phyloP scores from a whole-genome alignment of 2,113 vertebrate species.

The Austrofundulus limnaeus region DNA sequence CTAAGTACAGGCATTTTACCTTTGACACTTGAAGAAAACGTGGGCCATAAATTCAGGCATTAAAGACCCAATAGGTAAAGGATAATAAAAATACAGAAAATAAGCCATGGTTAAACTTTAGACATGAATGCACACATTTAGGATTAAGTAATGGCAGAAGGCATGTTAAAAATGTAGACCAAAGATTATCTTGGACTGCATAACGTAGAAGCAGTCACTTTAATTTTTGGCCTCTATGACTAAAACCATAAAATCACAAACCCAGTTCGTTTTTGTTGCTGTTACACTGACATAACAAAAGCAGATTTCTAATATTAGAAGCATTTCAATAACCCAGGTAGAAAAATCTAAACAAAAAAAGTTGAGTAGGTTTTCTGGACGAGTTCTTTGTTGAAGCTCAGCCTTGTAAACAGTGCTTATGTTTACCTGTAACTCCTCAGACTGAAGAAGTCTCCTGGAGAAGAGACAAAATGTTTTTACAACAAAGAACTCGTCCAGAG shows the following conservation, averaged over 20 bases:
- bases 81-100: not conserved
- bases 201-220: not conserved
- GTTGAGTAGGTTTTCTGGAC: too few relatives aligned
- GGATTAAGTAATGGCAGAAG: not conserved
- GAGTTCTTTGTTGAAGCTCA: too few relatives aligned
- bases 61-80: not conserved
- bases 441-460: too few relatives aligned
- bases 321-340: too few relatives aligned
- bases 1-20: not conserved
- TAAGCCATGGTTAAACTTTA: not conserved
- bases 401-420: too few relatives aligned
- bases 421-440: too few relatives aligned
- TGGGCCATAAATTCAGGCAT: not conserved
- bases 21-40: too few relatives aligned
- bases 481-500: too few relatives aligned
- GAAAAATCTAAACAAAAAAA: too few relatives aligned
- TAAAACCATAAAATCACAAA: not conserved
- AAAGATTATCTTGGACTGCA: not conserved
- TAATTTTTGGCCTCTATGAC: not conserved
- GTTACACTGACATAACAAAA: not conserved
- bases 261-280: not conserved
- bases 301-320: too few relatives aligned
- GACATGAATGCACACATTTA: not conserved
- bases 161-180: not conserved
- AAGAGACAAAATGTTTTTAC: too few relatives aligned